Conservation (phyloP, 1,140 invertebrate species). For the Doryteuthis pealeii region DNA sequence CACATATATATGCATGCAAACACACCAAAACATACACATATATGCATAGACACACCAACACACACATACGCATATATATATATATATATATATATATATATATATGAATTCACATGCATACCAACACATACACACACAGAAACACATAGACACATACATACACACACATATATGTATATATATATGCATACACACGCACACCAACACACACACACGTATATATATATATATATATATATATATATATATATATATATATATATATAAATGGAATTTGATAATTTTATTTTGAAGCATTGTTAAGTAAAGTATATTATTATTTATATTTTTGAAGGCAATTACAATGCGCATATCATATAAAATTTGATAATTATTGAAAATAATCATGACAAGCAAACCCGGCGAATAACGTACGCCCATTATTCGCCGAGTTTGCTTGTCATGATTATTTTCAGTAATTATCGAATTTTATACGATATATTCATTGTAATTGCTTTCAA, state of each 20-base stretch:
- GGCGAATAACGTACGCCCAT: too few relatives aligned
- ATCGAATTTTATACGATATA: too few relatives aligned
- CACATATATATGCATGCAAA: not conserved
- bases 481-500: too few relatives aligned
- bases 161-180: conserved; percentile 3
- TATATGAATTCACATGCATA: not conserved
- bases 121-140: not conserved
- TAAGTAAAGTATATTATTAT: too few relatives aligned
- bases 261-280: not conserved
- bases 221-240: not conserved
- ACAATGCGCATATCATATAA: too few relatives aligned
- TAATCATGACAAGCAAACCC: too few relatives aligned
- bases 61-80: not conserved
- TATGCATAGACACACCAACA: not conserved
- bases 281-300: too few relatives aligned
- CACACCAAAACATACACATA: not conserved
- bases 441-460: too few relatives aligned
- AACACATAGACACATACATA: not conserved
- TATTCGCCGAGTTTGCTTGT: too few relatives aligned
- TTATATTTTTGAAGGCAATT: too few relatives aligned
- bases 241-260: not conserved
- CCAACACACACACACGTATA: not conserved
- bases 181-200: not conserved
- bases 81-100: not conserved
- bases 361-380: too few relatives aligned